Evolutionary conservation across 2,888 invertebrate genomes (phyloP).

Genomic region (Coleophora flavipennella): DNA sequence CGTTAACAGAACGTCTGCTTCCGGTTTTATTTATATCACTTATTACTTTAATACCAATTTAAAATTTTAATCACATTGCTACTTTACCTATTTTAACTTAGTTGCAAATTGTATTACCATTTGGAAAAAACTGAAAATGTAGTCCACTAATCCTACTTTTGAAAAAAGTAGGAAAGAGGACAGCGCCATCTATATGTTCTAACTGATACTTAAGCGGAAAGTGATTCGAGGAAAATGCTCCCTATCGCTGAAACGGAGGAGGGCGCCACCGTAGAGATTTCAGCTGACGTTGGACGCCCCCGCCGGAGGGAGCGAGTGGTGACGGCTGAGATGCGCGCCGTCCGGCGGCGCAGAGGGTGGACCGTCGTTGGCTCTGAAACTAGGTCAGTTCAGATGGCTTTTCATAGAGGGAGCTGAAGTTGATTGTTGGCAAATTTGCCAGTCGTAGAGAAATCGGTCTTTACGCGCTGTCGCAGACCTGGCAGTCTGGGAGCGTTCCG

Average conservation of each 20-base stretch:
- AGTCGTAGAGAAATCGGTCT: too few species aligned
- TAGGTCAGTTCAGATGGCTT: constrained; percentile 64
- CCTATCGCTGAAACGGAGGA: constrained; percentile 60
- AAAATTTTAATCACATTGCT: background rate
- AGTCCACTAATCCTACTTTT: background rate
- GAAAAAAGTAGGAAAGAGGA: background rate
- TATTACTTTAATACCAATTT: too few species aligned
- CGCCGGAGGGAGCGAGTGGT: constrained; percentile 51
- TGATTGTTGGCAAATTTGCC: too few species aligned
- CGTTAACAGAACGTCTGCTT: too few species aligned
- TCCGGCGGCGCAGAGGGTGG: constrained; percentile 79
- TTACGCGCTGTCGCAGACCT: too few species aligned
- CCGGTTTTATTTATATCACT: too few species aligned
- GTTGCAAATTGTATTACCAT: background rate
- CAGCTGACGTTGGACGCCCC: constrained; percentile 42
- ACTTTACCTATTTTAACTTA: background rate
- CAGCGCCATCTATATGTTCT: constrained; percentile 31
- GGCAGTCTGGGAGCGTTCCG: too few species aligned
- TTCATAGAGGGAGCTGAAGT: constrained; percentile 42
- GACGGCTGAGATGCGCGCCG: constrained; percentile 59
- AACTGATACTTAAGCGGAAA: constrained; percentile 16
- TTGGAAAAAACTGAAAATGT: background rate
- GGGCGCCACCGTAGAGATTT: constrained; percentile 41
- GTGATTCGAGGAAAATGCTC: constrained; percentile 37
- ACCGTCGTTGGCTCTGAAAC: constrained; percentile 83